Percentiles rank a stretch among this genome's conserved stretches.
These are phyloP conservation scores for Leptinotarsa haldemani DNA, from an alignment of 2,888 invertebrate genomes.

Conservation along the genomic window DNA sequence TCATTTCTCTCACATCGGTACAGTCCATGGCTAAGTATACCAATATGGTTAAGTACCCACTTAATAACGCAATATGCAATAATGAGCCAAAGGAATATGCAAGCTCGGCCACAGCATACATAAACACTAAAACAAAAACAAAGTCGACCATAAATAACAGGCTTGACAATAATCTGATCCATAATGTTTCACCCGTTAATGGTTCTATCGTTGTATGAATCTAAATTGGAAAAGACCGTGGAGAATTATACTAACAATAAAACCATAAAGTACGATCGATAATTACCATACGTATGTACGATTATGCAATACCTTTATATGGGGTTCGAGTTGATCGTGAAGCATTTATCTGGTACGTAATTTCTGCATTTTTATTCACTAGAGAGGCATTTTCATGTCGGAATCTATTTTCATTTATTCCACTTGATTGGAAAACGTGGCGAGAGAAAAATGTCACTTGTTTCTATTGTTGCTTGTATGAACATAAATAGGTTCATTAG, in stretches of 20 bases:
- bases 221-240: slow-evolving; percentile 47
- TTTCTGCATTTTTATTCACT: slow-evolving; percentile 23
- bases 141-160: slow-evolving; percentile 42
- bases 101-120: slow-evolving; percentile 31
- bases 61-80: slow-evolving; percentile 39
- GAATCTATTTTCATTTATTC: background rate
- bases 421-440: too few species aligned
- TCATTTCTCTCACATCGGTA: background rate
- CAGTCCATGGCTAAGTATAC: slow-evolving; percentile 13
- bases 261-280: slow-evolving; percentile 39
- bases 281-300: slow-evolving; percentile 36
- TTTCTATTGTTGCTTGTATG: too few species aligned
- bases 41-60: slow-evolving; percentile 30
- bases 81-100: slow-evolving; percentile 37
- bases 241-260: slow-evolving; percentile 40
- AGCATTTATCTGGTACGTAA: slow-evolving; percentile 31
- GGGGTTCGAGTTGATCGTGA: slow-evolving; percentile 26
- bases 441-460: too few species aligned
- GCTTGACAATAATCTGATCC: slow-evolving; percentile 50
- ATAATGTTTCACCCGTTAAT: slow-evolving; percentile 49
- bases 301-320: slow-evolving; percentile 40
- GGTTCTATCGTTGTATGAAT: slow-evolving; percentile 47
- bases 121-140: slow-evolving; percentile 36
- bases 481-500: too few species aligned
- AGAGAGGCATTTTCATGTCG: background rate